phyloP scores from a whole-genome alignment of 2,888 invertebrate genomes.

The Drosophila nr. fundita region DNA sequence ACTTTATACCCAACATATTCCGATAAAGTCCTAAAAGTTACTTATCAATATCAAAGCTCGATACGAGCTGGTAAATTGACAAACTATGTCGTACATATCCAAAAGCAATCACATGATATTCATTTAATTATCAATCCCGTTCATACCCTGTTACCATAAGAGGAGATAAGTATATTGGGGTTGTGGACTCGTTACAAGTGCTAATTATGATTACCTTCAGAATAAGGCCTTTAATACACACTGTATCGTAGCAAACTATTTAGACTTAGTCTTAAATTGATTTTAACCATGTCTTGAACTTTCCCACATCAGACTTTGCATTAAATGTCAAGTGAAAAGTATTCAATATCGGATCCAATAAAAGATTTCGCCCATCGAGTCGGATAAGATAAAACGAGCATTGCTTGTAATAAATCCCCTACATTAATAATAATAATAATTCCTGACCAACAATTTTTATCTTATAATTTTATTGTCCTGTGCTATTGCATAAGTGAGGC shows the following conservation, averaged over 20 bases:
- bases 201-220: conserved; percentile 8
- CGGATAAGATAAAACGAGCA: not conserved
- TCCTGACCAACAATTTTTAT: too few species aligned
- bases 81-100: not conserved
- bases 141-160: not conserved
- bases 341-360: not conserved
- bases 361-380: not conserved
- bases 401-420: not conserved
- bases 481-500: too few species aligned
- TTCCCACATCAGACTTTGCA: not conserved
- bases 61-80: not conserved
- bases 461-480: too few species aligned
- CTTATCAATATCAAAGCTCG: not conserved
- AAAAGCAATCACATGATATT: not conserved
- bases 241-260: not conserved
- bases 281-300: not conserved
- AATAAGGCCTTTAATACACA: not conserved
- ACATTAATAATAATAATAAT: too few species aligned
- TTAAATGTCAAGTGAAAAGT: not conserved
- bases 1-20: conserved; percentile 48
- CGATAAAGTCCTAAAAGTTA: conserved; percentile 26
- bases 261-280: not conserved
- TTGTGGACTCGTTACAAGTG: not conserved
- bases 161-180: not conserved
- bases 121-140: not conserved